Percentiles rank a stretch among this genome's conserved stretches.
phyloP scores from a whole-genome alignment of 1,140 invertebrate genomes.

The Drosophila bifasciata region DNA sequence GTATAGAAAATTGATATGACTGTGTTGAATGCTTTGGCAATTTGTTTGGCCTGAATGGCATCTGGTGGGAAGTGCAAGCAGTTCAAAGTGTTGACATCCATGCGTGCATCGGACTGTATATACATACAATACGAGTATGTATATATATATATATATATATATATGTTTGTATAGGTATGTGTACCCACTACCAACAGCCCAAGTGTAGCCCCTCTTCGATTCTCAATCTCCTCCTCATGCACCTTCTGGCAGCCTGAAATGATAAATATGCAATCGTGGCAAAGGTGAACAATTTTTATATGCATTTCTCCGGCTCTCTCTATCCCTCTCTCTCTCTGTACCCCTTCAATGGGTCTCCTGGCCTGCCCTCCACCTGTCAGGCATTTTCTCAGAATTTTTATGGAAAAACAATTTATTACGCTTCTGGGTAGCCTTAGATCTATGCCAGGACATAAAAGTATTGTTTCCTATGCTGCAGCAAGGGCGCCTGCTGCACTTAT shows the following conservation, averaged over 20 bases:
- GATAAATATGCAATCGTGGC: constrained; percentile 74
- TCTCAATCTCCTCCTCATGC: not conserved
- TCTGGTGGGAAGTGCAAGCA: constrained; percentile 7
- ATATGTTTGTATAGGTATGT: constrained; percentile 6
- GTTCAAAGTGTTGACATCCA: constrained; percentile 67
- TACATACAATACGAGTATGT: not conserved
- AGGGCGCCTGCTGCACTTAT: constrained; percentile 59
- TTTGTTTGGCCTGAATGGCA: constrained; percentile 23
- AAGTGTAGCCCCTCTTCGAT: constrained; percentile 11
- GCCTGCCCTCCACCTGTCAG: constrained; percentile 29
- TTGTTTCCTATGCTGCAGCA: constrained; percentile 54
- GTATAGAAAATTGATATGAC: constrained; percentile 28
- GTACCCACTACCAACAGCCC: constrained; percentile 1
- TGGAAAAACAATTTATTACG: constrained; percentile 77
- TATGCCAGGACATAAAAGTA: constrained; percentile 57
- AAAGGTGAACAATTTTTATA: constrained; percentile 75
- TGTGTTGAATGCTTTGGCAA: constrained; percentile 58
- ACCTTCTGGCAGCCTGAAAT: constrained; percentile 63
- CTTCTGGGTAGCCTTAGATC: constrained; percentile 31
- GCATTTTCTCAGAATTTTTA: constrained; percentile 65
- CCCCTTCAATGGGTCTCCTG: not conserved
- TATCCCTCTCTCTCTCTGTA: not conserved
- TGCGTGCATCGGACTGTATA: constrained; percentile 29
- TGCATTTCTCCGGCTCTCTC: constrained; percentile 51
- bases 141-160: constrained; percentile 34